Evolutionary conservation across 2,113 vertebrate species (phyloP), one percentile per base, ranked within the genome.

Genomic region (Crotalus tigris): DNA sequence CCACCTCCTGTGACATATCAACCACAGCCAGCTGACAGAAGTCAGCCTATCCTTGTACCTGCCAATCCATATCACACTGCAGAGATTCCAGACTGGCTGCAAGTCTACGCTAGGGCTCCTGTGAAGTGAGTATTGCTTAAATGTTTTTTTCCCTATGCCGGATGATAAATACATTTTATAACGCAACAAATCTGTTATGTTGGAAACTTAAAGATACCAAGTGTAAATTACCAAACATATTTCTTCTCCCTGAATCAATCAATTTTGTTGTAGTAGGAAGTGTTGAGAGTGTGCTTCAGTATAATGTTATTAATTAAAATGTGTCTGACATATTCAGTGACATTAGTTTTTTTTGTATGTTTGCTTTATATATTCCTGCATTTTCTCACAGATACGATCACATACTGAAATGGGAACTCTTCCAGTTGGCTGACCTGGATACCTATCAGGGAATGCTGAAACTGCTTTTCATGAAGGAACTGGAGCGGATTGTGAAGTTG

Each of bases 381-480:
- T 15, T 57, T 53, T 58, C 69, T 3, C 53, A 51, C 97, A 99
- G 99, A 96, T 99, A 99, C 3, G 99, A 99, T 96, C 99, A 99
- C 97, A 99, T 99, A 96, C 96, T 99, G 92, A 99, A 99, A 97
- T 99, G 99, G 99, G 99, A 99, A 96, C 97, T 99, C 95, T 99
- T 99, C 98, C 99, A 99, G 97, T 97, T 99, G 96, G 99, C 99
- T 0, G 99, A 99, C 97, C 96, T 99, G 97, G 99, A 99, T 97
- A 99, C 99, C 0, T 99, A 99, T 96, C 99, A 99, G 98, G 99
- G 99, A 15, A 99, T 99, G 99, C 97, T 99, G 95, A 99, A 99
- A 98, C 98, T 99, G 97, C 99, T 99, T 69, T 99, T 99, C 97
- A 99, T 99, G 99, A 99, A 99, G 96, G 99, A 99, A 97, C 98